Conservation (phyloP, 2,797 vertebrate species). For the Zalophus californianus region DNA sequence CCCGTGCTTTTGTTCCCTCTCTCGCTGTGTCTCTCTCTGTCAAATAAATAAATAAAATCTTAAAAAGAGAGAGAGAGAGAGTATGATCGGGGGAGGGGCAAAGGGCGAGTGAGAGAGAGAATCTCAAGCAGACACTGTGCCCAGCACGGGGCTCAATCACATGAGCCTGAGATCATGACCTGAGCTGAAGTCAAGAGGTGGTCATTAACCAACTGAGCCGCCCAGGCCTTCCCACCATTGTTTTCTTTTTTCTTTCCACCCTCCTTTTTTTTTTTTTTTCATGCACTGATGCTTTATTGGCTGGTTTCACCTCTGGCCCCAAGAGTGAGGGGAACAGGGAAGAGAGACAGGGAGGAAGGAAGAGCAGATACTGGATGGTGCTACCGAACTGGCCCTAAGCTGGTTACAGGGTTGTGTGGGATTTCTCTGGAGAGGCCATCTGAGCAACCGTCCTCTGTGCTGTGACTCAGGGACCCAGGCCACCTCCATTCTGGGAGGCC, state of each 20-base stretch:
- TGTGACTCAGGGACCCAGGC: not conserved
- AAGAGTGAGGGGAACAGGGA: not conserved
- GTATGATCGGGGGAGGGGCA: not conserved
- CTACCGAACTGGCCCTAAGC: not conserved
- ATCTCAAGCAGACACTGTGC: not conserved
- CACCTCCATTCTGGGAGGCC: not conserved
- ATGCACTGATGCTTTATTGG: not conserved
- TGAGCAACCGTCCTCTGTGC: not conserved
- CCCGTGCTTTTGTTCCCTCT: too few relatives aligned
- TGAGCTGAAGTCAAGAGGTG: not conserved
- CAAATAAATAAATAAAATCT: too few relatives aligned
- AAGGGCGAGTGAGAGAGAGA: not conserved
- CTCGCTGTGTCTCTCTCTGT: too few relatives aligned
- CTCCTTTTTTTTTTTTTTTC: not conserved
- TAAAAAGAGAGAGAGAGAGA: not conserved
- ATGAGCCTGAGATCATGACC: not conserved
- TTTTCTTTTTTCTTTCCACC: too few relatives aligned
- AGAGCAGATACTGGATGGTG: too few relatives aligned
- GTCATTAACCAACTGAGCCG: not conserved
- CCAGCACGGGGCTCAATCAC: not conserved
- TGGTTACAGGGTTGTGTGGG: fast-evolving
- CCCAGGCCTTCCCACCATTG: not conserved
- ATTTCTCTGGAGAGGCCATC: not conserved
- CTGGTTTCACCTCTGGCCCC: not conserved
- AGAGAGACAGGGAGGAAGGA: not conserved